Evolutionary conservation across 2,113 vertebrate species (phyloP).

Genomic region (Hemicordylus capensis): DNA sequence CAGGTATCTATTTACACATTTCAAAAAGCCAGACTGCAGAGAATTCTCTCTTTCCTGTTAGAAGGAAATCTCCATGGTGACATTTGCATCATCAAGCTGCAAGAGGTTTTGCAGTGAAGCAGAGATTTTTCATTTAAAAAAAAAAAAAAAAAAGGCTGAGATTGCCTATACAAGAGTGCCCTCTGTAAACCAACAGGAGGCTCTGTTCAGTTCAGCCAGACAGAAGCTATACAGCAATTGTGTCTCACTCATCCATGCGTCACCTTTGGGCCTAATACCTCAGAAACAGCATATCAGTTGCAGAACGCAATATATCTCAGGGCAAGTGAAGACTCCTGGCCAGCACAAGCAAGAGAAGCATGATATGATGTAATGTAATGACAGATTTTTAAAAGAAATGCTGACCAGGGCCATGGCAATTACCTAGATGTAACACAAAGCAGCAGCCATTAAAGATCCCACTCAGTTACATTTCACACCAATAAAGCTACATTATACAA

Average conservation of each 20-base stretch:
- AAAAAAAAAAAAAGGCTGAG: background rate
- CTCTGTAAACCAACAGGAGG: slow-evolving; percentile 66
- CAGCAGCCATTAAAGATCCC: no score
- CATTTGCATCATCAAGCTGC: slow-evolving; percentile 57
- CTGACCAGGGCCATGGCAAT: no score
- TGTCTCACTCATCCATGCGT: slow-evolving; percentile 9
- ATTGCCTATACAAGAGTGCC: slow-evolving; percentile 73
- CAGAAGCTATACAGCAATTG: background rate
- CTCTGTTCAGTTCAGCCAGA: background rate
- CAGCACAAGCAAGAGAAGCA: background rate
- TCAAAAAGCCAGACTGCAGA: slow-evolving; percentile 6
- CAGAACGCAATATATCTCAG: background rate
- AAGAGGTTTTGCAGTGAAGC: slow-evolving; percentile 51
- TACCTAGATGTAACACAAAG: no score
- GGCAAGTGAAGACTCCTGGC: background rate
- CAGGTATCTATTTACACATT: slow-evolving; percentile 68
- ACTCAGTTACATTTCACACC: no score
- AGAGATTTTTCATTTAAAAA: slow-evolving; percentile 4
- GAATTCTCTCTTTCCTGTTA: slow-evolving; percentile 55
- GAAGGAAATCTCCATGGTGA: slow-evolving; percentile 79
- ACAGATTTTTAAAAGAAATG: no score
- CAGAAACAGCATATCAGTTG: background rate
- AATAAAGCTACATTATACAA: no score
- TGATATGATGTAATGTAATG: no score
- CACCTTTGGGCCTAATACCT: background rate